Evolutionary conservation across 2,113 vertebrate species (phyloP).

Genomic region (Rhinolophus ferrumequinum): DNA sequence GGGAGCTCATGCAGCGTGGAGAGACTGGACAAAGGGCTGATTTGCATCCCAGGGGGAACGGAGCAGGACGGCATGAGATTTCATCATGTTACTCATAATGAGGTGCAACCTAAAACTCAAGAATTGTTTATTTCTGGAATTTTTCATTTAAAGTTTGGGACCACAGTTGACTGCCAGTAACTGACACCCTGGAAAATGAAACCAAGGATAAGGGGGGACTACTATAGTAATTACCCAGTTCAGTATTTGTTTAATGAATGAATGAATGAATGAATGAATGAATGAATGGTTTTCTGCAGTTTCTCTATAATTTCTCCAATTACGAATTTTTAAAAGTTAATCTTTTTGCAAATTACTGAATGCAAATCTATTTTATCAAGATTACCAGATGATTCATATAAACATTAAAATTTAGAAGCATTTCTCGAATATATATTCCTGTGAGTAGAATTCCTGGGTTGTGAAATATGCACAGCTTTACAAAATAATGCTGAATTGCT

Average conservation of each 20-base stretch:
- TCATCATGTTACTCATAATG: not conserved
- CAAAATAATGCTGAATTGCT: not conserved
- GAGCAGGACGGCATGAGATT: not conserved
- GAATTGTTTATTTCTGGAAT: not conserved
- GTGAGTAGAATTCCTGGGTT: not conserved
- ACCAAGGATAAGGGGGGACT: not conserved
- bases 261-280: not conserved
- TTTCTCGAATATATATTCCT: not conserved
- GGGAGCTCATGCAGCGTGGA: not conserved
- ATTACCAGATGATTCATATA: not conserved
- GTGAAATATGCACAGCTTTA: not conserved
- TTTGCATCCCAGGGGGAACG: too few relatives aligned
- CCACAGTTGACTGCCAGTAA: not conserved
- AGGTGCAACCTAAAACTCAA: not conserved
- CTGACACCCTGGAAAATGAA: not conserved
- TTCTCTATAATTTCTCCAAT: not conserved
- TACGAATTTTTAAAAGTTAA: not conserved
- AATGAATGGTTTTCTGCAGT: not conserved
- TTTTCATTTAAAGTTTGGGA: not conserved
- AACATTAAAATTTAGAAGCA: not conserved
- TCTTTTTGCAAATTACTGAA: not conserved
- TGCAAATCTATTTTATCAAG: conserved; percentile 13
- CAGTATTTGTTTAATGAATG: not conserved
- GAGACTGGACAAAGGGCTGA: not conserved
- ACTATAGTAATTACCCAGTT: not conserved